Evolutionary conservation across 2,113 vertebrate species (phyloP), one percentile per base, ranked within the genome.

Genomic region (Pteruthius melanotis): DNA sequence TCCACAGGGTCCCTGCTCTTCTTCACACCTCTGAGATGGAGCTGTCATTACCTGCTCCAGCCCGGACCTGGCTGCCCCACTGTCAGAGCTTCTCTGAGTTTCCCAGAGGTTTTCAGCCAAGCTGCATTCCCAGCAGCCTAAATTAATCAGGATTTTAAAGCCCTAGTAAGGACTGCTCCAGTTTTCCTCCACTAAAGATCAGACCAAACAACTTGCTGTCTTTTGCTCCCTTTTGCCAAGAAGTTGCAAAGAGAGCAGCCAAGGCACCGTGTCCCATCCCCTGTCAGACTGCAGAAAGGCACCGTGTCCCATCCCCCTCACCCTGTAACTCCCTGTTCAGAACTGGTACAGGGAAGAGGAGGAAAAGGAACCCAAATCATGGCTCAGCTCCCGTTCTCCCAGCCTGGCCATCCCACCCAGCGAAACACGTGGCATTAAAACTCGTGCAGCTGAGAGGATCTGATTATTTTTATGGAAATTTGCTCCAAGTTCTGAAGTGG

Each of bases 381-480:
- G 50, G 50, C 66, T 83, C 88, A 76, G 63, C 16, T n/a, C 65
- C 72, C 0, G 0, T 10, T 77, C 71, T 31, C 80, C 74, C 88
- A 81, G 33, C 57, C 68, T 15, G 10, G 64, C 87, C 23, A 3
- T 68, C 83, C 88, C 75, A 76, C 45, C 75, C 44, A 2, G 53
- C 3, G 40, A 70, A 85, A 65, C 59, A 33, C 8, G 0, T 0
- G 0, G 42, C 26, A 2, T 87, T 83, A 54, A 79, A 75, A 79
- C 91, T 76, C n/a, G 11, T 9, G 83, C 70, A 27, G 56, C 77
- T n/a, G 89, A 60, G 89, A 69, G 69, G 19, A 81, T 78, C 91
- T 96, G 91, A 95, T 94, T 87, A 93, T 97, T 95, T 96, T 75
- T 84, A 96, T 95, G 96, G 96, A 96, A 95, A 95, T 96, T 79